Percentiles rank a stretch among this genome's conserved stretches.
These are phyloP conservation scores for Orycteropus afer DNA, from an alignment of 2,113 vertebrate species.

Conservation along the genomic window DNA sequence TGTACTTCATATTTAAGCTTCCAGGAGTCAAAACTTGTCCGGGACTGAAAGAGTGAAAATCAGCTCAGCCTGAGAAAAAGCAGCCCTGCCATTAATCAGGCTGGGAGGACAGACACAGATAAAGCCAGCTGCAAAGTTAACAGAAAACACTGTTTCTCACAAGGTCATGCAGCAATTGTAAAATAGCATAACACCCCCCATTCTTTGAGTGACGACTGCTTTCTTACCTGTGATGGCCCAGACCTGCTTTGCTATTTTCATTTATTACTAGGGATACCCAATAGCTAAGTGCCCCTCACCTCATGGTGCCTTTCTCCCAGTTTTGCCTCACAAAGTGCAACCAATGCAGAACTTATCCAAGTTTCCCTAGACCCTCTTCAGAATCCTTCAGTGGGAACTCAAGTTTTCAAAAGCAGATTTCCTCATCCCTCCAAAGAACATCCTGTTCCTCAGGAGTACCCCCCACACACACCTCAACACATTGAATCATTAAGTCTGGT, in stretches of 20 bases:
- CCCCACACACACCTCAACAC: background rate
- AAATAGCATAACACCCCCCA: conserved; percentile 32
- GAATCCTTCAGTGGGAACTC: conserved; percentile 14
- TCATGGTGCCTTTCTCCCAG: background rate
- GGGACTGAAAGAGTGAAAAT: conserved; percentile 56
- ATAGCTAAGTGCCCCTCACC: background rate
- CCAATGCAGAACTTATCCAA: background rate
- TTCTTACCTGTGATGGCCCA: conserved; percentile 10
- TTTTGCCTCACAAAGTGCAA: background rate
- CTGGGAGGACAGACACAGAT: conserved; percentile 63
- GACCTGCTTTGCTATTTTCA: conserved; percentile 24
- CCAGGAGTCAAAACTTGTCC: background rate
- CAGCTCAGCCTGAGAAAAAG: conserved; percentile 59
- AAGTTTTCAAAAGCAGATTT: conserved; percentile 29
- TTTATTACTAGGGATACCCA: conserved; percentile 18
- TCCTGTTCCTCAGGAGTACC: background rate
- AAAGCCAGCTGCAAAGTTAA: conserved; percentile 70
- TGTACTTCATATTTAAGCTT: background rate
- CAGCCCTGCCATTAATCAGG: conserved; percentile 64
- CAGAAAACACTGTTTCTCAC: conserved; percentile 64
- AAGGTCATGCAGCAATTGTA: conserved; percentile 60
- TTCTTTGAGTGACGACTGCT: conserved; percentile 42
- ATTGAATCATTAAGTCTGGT: conserved; percentile 21
- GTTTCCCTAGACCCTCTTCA: background rate
- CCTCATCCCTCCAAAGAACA: background rate